A percentile compares a stretch with the other conserved stretches of the same genome.
Evolutionary conservation across 2,797 vertebrate genomes (phyloP).

Genomic region (Paratrypauchen microcephalus): DNA sequence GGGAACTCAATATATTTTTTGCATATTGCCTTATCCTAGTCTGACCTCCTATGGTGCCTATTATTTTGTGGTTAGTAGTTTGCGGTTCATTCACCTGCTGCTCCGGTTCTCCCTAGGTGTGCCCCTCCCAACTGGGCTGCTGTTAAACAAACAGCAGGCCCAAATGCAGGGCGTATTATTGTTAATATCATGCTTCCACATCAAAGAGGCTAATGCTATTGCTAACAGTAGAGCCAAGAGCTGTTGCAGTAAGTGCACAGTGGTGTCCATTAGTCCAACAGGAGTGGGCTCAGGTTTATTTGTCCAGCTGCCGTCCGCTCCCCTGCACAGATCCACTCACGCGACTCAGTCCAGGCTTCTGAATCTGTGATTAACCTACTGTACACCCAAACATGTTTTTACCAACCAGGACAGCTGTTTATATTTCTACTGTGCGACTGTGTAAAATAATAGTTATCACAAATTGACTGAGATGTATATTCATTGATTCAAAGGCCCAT

Average conservation of each 20-base stretch:
- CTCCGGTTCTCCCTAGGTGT: conserved; percentile 39
- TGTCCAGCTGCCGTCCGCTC: conserved; percentile 65
- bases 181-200: conserved; percentile 47
- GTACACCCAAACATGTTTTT: conserved; percentile 5
- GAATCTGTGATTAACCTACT: conserved; percentile 21
- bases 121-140: conserved; percentile 34
- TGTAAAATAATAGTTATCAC: not conserved
- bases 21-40: not conserved
- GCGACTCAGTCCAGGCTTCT: conserved; percentile 11
- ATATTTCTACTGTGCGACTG: conserved; percentile 1
- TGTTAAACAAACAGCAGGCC: conserved; percentile 38
- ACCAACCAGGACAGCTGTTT: conserved; percentile 1
- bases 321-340: conserved; percentile 31
- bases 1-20: not conserved
- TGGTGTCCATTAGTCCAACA: conserved; percentile 57
- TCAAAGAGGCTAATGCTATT: conserved; percentile 50
- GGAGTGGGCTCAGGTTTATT: conserved; percentile 68
- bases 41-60: not conserved
- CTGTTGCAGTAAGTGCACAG: conserved; percentile 28
- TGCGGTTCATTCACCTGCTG: not conserved
- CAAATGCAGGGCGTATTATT: conserved; percentile 55
- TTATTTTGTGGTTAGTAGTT: conserved; percentile 1
- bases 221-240: conserved; percentile 49
- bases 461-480: not conserved
- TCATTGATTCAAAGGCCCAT: not conserved